Evolutionary conservation across 2,888 invertebrate genomes (phyloP).

Genomic region (Crepidodera aurea): DNA sequence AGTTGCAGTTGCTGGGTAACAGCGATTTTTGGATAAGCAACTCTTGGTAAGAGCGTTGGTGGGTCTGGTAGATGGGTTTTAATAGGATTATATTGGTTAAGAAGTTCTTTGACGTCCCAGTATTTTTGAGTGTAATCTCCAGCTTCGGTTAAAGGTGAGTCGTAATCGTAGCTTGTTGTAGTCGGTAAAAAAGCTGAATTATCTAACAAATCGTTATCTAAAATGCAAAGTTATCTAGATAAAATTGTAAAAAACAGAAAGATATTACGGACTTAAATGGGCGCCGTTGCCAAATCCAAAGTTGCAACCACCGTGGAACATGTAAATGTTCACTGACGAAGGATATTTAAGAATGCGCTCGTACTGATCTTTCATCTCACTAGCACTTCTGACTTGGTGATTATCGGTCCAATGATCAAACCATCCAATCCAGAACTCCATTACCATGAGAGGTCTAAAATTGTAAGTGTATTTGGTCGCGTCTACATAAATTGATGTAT

Average conservation of each 20-base stretch:
- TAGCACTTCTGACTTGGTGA: constrained; percentile 47
- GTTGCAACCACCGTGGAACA: constrained; percentile 91
- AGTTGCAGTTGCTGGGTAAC: constrained; percentile 46
- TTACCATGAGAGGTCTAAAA: constrained; percentile 64
- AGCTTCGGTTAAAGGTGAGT: constrained; percentile 89
- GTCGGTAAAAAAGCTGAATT: constrained; percentile 46
- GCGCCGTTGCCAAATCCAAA: constrained; percentile 69
- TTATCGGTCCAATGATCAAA: constrained; percentile 66
- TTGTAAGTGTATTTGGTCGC: too few relatives aligned
- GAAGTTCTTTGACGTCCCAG: constrained; percentile 66
- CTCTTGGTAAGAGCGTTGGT: constrained; percentile 77
- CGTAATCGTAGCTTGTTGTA: constrained; percentile 75
- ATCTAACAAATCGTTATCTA: constrained; percentile 22
- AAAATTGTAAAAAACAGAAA: not conserved
- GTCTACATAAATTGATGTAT: too few relatives aligned
- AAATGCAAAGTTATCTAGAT: not conserved
- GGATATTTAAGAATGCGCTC: constrained; percentile 50
- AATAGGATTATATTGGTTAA: constrained; percentile 53
- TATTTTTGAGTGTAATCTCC: constrained; percentile 85
- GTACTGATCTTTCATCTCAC: constrained; percentile 43
- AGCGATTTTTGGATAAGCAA: constrained; percentile 67
- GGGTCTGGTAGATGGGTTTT: constrained; percentile 66
- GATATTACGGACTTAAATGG: constrained; percentile 40
- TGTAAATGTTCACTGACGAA: constrained; percentile 80
- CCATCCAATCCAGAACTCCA: constrained; percentile 71